These are phyloP conservation scores for Drosophila bunnanda DNA, from an alignment of 2,888 invertebrate species.

Conservation along the genomic window DNA sequence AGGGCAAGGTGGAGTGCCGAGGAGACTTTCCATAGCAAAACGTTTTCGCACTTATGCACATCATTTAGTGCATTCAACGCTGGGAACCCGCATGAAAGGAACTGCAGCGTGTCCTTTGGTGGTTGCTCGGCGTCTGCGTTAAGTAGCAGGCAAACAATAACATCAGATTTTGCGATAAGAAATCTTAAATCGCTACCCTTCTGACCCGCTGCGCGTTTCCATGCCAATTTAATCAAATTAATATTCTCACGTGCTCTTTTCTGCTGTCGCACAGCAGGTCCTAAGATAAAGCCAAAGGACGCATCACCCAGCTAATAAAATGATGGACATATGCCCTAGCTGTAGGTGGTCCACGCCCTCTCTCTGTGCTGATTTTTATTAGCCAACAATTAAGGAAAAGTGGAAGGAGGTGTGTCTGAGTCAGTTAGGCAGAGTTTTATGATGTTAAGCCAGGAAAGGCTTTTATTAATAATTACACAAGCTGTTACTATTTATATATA, in stretches of 20 bases:
- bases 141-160: constrained; percentile 74
- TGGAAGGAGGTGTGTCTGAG: background rate
- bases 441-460: background rate
- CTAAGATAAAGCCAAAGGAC: constrained; percentile 1
- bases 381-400: background rate
- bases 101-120: constrained; percentile 20
- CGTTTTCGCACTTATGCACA: constrained; percentile 74
- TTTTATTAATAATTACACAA: background rate
- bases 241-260: constrained; percentile 78
- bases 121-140: constrained; percentile 41
- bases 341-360: constrained; percentile 25
- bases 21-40: constrained; percentile 27
- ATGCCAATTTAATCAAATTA: constrained; percentile 83
- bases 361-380: constrained; percentile 7
- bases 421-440: background rate
- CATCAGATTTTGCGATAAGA: constrained; percentile 66
- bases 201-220: constrained; percentile 76
- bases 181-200: constrained; percentile 25
- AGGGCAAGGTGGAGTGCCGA: constrained; percentile 9
- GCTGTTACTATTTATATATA: background rate
- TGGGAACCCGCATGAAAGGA: constrained; percentile 67
- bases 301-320: constrained; percentile 27
- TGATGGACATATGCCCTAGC: constrained; percentile 26
- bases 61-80: constrained; percentile 62
- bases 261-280: constrained; percentile 49